These are phyloP conservation scores for Smutsia temminckii DNA, from an alignment of 2,797 vertebrate genomes.

Conservation along the genomic window DNA sequence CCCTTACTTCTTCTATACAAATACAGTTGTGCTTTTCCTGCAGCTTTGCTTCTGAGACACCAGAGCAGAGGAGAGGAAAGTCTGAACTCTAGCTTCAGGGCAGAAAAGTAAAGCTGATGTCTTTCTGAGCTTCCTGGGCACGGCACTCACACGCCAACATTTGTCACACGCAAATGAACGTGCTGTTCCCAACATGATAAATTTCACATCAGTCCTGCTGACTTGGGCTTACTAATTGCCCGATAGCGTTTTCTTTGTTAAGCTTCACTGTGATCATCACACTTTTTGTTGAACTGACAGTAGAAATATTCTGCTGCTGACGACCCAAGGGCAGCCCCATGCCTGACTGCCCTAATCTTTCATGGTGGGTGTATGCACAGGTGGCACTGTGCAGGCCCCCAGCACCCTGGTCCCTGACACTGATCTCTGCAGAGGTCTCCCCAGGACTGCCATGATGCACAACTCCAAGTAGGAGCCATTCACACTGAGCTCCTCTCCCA, in stretches of 20 bases:
- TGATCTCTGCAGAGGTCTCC: constrained; percentile 75
- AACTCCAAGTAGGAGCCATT: constrained; percentile 1
- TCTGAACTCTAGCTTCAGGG: not conserved
- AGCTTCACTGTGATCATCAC: constrained; percentile 90
- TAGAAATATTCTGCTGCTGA: constrained; percentile 86
- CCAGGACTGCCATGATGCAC: constrained; percentile 28
- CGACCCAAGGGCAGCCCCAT: constrained; percentile 83
- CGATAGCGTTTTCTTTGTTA: constrained; percentile 94
- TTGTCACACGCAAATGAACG: constrained; percentile 90
- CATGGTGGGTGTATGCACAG: constrained; percentile 70
- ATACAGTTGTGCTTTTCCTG: not conserved
- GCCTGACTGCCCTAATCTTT: constrained; percentile 80
- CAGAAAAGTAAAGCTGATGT: not conserved
- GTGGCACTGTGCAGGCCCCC: constrained; percentile 67
- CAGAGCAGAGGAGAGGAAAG: not conserved
- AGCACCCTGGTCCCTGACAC: constrained; percentile 73
- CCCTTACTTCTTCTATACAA: constrained; percentile 39
- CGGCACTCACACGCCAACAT: constrained; percentile 69
- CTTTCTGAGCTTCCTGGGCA: constrained; percentile 35
- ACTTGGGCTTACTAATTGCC: constrained; percentile 94
- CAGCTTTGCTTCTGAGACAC: not conserved
- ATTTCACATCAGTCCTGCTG: constrained; percentile 92
- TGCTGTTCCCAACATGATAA: constrained; percentile 92
- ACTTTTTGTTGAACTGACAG: constrained; percentile 88
- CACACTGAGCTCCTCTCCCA: constrained; percentile 52